Conservation (phyloP, 2,888 invertebrate species). For the Panorpa germanica region DNA sequence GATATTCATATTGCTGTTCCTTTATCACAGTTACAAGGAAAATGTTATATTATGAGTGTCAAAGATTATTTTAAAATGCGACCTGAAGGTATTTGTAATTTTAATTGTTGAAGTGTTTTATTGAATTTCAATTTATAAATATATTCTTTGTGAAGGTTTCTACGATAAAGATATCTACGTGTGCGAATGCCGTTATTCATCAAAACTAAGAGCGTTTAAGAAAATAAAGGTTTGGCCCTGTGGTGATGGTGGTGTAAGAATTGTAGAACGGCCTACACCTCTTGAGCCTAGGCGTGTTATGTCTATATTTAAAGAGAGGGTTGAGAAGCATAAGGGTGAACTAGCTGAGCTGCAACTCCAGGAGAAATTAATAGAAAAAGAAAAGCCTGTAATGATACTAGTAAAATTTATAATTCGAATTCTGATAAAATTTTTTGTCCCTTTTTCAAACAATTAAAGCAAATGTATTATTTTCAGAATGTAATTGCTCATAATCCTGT, state of each 20-base stretch:
- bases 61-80: constrained; percentile 83
- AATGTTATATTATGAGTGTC: constrained; percentile 85
- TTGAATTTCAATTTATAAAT: constrained; percentile 1
- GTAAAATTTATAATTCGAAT: constrained; percentile 3
- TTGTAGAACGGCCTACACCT: constrained; percentile 48
- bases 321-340: constrained; percentile 81
- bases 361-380: constrained; percentile 67
- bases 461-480: constrained; percentile 34
- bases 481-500: constrained; percentile 53
- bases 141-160: constrained; percentile 31
- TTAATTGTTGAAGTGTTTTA: constrained; percentile 7
- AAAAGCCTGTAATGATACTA: constrained; percentile 48
- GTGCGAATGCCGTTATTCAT: constrained; percentile 88
- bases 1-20: constrained; percentile 73
- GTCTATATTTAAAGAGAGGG: constrained; percentile 81
- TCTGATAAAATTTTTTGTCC: background rate
- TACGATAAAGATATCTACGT: constrained; percentile 89
- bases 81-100: constrained; percentile 42
- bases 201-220: constrained; percentile 72
- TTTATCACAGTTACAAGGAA: constrained; percentile 66
- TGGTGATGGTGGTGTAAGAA: constrained; percentile 38
- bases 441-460: background rate
- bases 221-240: constrained; percentile 74
- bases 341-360: constrained; percentile 66
- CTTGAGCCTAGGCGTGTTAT: constrained; percentile 74